Percentiles rank a stretch among this genome's conserved stretches.
Conservation (phyloP, 2,113 vertebrate species). For the Cephalopholis sonnerati region DNA sequence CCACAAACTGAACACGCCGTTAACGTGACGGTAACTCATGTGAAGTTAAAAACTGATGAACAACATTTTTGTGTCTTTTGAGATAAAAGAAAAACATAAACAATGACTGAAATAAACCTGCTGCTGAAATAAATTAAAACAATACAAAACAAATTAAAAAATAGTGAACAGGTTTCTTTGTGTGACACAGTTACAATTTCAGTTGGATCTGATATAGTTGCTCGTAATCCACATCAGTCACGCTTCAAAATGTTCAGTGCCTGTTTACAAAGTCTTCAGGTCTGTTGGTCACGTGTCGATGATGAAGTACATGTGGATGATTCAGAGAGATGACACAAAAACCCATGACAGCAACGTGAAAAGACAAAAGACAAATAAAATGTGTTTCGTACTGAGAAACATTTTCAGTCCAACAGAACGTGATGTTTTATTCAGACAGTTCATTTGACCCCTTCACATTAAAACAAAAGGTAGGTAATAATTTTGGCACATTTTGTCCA, state of each 20-base stretch:
- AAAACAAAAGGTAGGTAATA: conserved; percentile 42
- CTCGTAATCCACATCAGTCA: conserved; percentile 29
- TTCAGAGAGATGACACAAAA: conserved; percentile 44
- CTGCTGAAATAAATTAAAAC: conserved; percentile 61
- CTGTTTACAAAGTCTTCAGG: conserved; percentile 38
- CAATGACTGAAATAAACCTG: conserved; percentile 27
- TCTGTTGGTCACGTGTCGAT: conserved; percentile 29
- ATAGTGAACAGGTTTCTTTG: conserved; percentile 51
- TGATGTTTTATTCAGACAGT: conserved; percentile 43
- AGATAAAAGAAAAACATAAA: conserved; percentile 30
- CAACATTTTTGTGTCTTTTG: conserved; percentile 56
- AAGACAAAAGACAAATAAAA: conserved; percentile 28
- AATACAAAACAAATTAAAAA: conserved; percentile 49
- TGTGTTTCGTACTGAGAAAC: conserved; percentile 18
- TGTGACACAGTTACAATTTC: conserved; percentile 55
- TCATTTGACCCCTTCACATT: conserved; percentile 43
- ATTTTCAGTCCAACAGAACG: conserved; percentile 36
- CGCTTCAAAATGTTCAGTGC: conserved; percentile 36
- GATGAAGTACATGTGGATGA: conserved; percentile 25
- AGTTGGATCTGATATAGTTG: conserved; percentile 42
- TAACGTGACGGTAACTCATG: conserved; percentile 45
- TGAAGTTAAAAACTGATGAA: conserved; percentile 57
- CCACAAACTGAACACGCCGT: conserved; percentile 64
- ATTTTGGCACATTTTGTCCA: conserved; percentile 66
- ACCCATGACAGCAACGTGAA: conserved; percentile 31